Evolutionary conservation across 2,113 vertebrate species (phyloP).

Genomic region (Salvator merianae): DNA sequence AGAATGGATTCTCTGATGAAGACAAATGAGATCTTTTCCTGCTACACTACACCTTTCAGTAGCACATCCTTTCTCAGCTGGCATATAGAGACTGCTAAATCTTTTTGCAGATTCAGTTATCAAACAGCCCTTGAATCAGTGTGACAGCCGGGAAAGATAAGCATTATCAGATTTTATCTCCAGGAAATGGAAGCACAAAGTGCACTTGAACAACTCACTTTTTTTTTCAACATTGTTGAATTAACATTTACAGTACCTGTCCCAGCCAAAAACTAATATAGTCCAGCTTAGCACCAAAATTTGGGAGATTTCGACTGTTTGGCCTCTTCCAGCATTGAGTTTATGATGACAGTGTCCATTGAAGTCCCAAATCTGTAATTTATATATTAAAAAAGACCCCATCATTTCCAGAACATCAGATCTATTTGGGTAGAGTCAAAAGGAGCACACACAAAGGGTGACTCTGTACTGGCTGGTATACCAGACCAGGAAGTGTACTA

Average conservation of each 20-base stretch:
- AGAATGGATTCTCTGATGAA: neutral
- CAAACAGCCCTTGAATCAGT: constrained; percentile 32
- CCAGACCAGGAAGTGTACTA: no score
- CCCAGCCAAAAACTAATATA: constrained; percentile 70
- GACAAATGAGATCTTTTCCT: constrained; percentile 10
- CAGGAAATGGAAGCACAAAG: constrained; percentile 22
- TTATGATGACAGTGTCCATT: constrained; percentile 78
- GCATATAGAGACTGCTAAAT: constrained; percentile 10
- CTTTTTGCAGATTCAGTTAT: neutral
- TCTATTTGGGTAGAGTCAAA: neutral
- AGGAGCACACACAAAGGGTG: no score
- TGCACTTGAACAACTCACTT: neutral
- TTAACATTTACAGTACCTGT: constrained; percentile 51
- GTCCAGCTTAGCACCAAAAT: constrained; percentile 74
- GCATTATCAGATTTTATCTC: constrained; percentile 13
- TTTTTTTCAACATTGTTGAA: neutral
- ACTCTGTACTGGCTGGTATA: no score
- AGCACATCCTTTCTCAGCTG: constrained; percentile 20
- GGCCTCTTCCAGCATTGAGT: constrained; percentile 69
- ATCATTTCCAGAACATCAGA: neutral
- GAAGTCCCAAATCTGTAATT: constrained; percentile 82
- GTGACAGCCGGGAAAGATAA: constrained; percentile 27
- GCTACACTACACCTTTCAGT: constrained; percentile 7
- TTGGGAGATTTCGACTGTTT: constrained; percentile 70
- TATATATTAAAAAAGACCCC: constrained; percentile 13